Conservation (phyloP, 1,140 invertebrate species). For the Idris sp. region DNA sequence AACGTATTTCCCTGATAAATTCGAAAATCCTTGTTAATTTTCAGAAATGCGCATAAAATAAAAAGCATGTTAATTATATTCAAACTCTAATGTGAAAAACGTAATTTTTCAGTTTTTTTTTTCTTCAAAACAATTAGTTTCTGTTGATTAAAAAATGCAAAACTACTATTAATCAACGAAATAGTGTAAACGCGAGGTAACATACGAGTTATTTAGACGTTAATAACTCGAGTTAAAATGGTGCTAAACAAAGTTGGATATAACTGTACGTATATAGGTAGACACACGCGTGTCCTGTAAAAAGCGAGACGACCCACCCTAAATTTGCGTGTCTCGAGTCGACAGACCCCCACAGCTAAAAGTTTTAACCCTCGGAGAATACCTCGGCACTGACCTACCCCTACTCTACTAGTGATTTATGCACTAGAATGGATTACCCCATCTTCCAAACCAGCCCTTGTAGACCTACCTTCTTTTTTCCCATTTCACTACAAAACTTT, state of each 20-base stretch:
- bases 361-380: slow-evolving; percentile 73
- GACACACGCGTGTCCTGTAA: slow-evolving; percentile 48
- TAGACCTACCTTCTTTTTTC: slow-evolving; percentile 33
- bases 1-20: too few species aligned
- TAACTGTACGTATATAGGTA: slow-evolving; percentile 26
- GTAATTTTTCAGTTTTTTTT: too few species aligned
- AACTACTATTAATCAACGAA: slow-evolving; percentile 19
- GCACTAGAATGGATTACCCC: slow-evolving; percentile 63
- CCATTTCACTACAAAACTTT: too few species aligned
- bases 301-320: slow-evolving; percentile 73
- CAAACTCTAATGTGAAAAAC: too few species aligned
- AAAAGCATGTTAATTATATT: too few species aligned
- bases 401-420: slow-evolving; percentile 72
- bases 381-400: slow-evolving; percentile 74
- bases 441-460: slow-evolving; percentile 27
- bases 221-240: slow-evolving; percentile 46
- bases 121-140: too few species aligned
- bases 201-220: slow-evolving; percentile 28
- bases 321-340: slow-evolving; percentile 76
- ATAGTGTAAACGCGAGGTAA: slow-evolving; percentile 19
- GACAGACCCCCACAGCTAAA: slow-evolving; percentile 69
- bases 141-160: too few species aligned
- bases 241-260: slow-evolving; percentile 38
- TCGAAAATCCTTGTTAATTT: too few species aligned
- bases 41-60: too few species aligned